Evolutionary conservation across 2,113 vertebrate species (phyloP).

Genomic region (Nycticryphes semicollaris): DNA sequence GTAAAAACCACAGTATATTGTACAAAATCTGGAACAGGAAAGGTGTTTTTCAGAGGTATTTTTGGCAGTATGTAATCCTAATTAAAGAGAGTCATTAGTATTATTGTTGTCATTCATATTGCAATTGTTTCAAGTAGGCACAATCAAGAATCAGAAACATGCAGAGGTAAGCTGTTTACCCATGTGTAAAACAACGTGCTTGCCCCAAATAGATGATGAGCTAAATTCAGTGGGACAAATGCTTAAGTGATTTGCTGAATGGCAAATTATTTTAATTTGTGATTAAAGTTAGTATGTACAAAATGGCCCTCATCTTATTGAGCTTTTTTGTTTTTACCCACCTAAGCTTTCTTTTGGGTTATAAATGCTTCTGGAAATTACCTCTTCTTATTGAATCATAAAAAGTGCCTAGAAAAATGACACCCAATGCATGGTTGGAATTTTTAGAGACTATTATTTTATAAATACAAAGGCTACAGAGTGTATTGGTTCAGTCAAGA

Average conservation of each 20-base stretch:
- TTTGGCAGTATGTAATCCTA: background rate
- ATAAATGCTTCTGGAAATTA: background rate
- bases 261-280: background rate
- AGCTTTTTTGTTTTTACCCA: background rate
- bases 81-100: background rate
- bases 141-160: background rate
- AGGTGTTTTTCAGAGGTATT: background rate
- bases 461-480: background rate
- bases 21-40: background rate
- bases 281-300: background rate
- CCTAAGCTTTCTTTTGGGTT: background rate
- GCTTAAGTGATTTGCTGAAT: background rate
- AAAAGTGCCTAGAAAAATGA: background rate
- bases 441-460: background rate
- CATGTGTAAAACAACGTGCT: background rate
- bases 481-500: background rate
- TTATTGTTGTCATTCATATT: background rate
- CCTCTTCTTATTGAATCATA: background rate
- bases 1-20: background rate
- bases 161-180: background rate
- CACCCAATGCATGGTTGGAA: rapidly evolving
- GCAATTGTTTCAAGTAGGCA: background rate
- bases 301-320: background rate
- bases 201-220: background rate
- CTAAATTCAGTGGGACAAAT: background rate